These are phyloP conservation scores for Drosophila rellima DNA, from an alignment of 2,888 invertebrate genomes.

Conservation along the genomic window DNA sequence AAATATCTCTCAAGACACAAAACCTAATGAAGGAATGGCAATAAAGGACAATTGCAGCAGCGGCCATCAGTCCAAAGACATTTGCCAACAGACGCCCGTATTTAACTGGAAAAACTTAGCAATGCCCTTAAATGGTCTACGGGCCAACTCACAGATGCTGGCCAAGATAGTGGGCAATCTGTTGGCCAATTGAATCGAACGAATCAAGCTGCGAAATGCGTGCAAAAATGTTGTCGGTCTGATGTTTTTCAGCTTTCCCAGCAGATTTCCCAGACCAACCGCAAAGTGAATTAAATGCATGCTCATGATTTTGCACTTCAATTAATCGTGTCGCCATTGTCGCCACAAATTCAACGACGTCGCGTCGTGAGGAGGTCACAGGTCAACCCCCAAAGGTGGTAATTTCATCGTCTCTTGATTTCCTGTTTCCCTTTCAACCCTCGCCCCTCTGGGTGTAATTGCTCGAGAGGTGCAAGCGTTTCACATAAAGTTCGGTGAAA, in stretches of 20 bases:
- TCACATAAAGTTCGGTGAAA: constrained; percentile 39
- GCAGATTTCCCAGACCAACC: constrained; percentile 49
- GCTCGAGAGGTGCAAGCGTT: constrained; percentile 18
- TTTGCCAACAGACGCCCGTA: constrained; percentile 22
- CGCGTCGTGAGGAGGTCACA: constrained; percentile 29
- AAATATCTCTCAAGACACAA: constrained; percentile 57
- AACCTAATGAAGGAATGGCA: constrained; percentile 68
- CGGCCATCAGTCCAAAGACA: constrained; percentile 12
- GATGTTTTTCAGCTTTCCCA: constrained; percentile 36
- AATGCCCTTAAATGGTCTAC: constrained; percentile 68
- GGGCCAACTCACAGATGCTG: constrained; percentile 28
- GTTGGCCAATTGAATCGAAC: constrained; percentile 54
- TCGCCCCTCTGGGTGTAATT: constrained; percentile 17
- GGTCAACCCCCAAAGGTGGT: constrained; percentile 33
- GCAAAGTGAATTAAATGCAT: constrained; percentile 69
- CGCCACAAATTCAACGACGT: constrained; percentile 7
- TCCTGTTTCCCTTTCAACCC: constrained; percentile 8
- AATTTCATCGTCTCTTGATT: constrained; percentile 12
- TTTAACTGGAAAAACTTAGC: constrained; percentile 42
- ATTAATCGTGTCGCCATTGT: constrained; percentile 49
- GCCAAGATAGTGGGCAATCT: constrained; percentile 40
- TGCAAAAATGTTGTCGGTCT: constrained; percentile 56
- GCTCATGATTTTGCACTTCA: constrained; percentile 65
- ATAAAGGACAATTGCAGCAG: constrained; percentile 69
- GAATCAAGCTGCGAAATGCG: constrained; percentile 64